Base-by-base conservation (phyloP, 2,797 vertebrate species). In the Rallus crepitans region DNA sequence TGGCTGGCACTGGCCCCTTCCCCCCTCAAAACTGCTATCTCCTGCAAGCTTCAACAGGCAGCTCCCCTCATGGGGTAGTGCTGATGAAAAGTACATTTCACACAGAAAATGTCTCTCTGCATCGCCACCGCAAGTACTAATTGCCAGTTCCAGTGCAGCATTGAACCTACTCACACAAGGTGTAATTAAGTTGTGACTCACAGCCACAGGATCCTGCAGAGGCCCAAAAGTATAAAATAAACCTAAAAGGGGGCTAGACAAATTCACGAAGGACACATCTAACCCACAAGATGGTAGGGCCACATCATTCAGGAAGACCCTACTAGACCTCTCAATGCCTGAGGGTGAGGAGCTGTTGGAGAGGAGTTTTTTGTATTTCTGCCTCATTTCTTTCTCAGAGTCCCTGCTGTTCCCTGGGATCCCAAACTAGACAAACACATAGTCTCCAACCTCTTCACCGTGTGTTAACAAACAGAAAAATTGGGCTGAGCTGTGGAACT, bases 121-220 rank as follows among this genome's bases (percentile, higher is more conserved):
- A 39, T 92, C 11, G 1, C 45, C 61, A 20, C 79, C 31, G 48
- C 76, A 40, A 93, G 69, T n/a, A 86, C 76, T 93, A 96, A 96
- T 89, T 95, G 86, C 81, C 4, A 20, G 56, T 85, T 94, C 82
- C 81, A 90, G 65, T 3, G 8, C 4, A 0, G 71, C 81, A 68
- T 4, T 92, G 86, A 96, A 95, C 93, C 83, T 85, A 55, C 66
- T 77, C 17, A 15, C 66, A 87, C 77, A 90, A 90, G 83, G 71
- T 94, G 92, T 80, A 94, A 96, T 96, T 94, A 96, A 85, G 71
- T 33, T 86, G 86, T 96, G 94, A 96, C 77, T 97, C 95, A 96
- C 68, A 89, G 86, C 75, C 81, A 92, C 68, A 80, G 92, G 81
- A 92, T 64, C 68, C 75, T 94, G 75, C 60, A 77, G 42, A 82